These are phyloP conservation scores for Ursus arctos DNA, from an alignment of 2,113 vertebrate genomes.

Conservation along the genomic window DNA sequence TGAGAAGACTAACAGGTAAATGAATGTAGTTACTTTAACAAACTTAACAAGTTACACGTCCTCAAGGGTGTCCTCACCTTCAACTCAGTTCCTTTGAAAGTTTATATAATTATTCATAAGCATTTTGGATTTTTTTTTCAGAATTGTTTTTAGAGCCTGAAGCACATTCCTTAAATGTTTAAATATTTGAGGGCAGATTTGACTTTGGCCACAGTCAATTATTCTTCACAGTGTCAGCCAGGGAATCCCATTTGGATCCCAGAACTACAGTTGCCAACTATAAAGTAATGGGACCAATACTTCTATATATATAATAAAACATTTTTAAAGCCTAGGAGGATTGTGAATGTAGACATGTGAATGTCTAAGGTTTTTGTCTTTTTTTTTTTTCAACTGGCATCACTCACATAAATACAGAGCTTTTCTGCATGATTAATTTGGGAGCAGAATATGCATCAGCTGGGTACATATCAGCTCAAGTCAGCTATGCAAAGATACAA, in stretches of 20 bases:
- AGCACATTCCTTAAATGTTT: constrained; percentile 2
- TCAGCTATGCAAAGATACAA: neutral
- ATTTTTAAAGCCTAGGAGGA: neutral
- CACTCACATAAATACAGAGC: neutral
- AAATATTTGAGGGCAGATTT: neutral
- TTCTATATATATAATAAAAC: neutral
- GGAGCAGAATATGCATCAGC: too few species aligned
- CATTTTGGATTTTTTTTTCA: neutral
- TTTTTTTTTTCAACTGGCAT: neutral
- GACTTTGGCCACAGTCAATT: neutral
- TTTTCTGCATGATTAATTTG: neutral
- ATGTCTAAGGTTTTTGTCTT: neutral
- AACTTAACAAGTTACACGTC: neutral
- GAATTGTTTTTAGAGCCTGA: neutral
- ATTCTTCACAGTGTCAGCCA: neutral
- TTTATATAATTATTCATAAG: neutral
- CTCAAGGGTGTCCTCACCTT: neutral
- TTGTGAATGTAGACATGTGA: neutral
- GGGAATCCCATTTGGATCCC: neutral
- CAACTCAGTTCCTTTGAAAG: neutral
- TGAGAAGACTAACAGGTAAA: neutral
- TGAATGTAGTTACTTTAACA: neutral
- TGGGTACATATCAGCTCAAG: rapidly evolving
- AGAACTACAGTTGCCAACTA: neutral
- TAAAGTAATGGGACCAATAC: neutral